These are phyloP conservation scores for Mesorhabditis spiculigera DNA, from an alignment of 2,888 invertebrate species.

Conservation along the genomic window DNA sequence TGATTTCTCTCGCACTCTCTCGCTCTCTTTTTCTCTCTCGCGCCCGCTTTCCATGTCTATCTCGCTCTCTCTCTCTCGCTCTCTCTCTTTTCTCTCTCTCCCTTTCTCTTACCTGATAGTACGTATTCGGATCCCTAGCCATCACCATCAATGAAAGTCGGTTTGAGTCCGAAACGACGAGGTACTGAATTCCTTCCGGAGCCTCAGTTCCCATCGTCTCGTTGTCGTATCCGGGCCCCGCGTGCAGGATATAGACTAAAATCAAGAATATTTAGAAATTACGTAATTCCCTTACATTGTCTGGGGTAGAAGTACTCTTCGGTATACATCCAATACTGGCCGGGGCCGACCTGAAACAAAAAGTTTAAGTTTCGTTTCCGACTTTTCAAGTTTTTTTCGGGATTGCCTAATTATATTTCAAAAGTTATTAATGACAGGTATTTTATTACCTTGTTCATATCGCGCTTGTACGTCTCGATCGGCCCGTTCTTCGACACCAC, in stretches of 20 bases:
- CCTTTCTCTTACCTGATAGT: conserved; percentile 43
- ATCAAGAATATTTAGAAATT: conserved; percentile 4
- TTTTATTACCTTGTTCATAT: conserved; percentile 49
- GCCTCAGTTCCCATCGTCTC: conserved; percentile 40
- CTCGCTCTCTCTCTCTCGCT: background rate
- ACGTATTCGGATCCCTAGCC: conserved; percentile 55
- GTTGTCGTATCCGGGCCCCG: conserved; percentile 55
- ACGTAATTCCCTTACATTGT: conserved; percentile 46
- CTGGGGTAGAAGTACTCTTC: conserved; percentile 59
- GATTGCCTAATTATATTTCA: background rate
- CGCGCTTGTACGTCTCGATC: conserved; percentile 58
- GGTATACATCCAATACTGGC: conserved; percentile 59
- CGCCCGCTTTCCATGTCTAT: too few relatives aligned
- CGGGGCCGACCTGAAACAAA: conserved; percentile 42
- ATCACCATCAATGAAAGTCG: conserved; percentile 56
- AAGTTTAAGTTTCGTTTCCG: background rate
- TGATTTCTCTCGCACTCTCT: too few relatives aligned
- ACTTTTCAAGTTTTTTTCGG: background rate
- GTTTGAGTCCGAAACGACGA: conserved; percentile 57
- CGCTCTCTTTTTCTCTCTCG: too few relatives aligned
- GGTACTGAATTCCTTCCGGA: conserved; percentile 50
- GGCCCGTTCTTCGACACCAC: conserved; percentile 57
- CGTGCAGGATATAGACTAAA: conserved; percentile 58
- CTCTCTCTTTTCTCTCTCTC: background rate
- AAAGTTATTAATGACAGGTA: background rate